Conservation (phyloP, 1,140 invertebrate species). For the Eupristina koningsbergeri region DNA sequence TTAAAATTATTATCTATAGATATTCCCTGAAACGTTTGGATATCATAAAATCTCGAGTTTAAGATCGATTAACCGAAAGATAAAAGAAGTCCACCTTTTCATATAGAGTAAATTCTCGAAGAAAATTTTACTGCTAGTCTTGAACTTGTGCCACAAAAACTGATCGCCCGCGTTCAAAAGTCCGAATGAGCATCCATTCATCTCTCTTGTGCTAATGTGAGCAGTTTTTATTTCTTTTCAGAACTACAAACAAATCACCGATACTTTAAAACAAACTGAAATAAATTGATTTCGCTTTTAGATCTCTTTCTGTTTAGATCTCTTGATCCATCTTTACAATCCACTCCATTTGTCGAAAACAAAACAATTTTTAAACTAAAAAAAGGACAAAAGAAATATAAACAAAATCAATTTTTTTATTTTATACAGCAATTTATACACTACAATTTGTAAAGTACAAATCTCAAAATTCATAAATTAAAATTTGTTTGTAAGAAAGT, state of each 20-base stretch:
- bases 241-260: not conserved
- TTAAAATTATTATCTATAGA: no score
- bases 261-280: not conserved
- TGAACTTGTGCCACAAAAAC: conserved; percentile 7
- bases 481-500: no score
- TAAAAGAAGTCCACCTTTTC: not conserved
- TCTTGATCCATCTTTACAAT: not conserved
- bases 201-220: not conserved
- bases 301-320: not conserved
- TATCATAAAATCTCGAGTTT: no score
- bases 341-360: no score
- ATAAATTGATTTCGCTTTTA: not conserved
- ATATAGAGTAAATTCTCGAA: not conserved
- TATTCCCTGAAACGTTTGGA: no score
- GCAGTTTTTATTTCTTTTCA: not conserved
- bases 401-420: no score
- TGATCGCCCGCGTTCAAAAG: not conserved
- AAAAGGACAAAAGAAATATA: no score
- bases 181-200: not conserved
- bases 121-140: not conserved
- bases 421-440: no score
- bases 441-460: no score
- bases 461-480: no score
- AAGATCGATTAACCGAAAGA: no score
- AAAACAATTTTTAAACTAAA: no score